Evolutionary conservation across 2,113 vertebrate genomes (phyloP).

Genomic region (Cyrtonyx montezumae): DNA sequence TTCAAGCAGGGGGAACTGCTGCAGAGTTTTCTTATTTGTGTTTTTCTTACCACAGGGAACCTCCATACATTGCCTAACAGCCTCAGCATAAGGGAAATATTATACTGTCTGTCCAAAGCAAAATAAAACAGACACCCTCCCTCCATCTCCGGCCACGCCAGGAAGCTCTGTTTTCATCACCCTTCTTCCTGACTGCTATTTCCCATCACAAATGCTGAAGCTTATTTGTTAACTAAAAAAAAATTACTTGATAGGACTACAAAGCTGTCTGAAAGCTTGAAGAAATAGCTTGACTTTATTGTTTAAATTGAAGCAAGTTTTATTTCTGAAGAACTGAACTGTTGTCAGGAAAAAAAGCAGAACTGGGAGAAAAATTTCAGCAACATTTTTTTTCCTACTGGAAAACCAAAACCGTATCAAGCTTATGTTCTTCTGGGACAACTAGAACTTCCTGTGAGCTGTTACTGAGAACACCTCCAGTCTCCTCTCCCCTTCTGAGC

Average conservation of each 20-base stretch:
- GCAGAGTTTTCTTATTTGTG: not conserved
- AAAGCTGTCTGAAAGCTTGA: not conserved
- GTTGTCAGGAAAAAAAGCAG: not conserved
- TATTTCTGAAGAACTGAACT: not conserved
- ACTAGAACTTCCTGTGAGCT: not conserved
- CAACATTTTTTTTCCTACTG: not conserved
- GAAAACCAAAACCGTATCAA: not conserved
- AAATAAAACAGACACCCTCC: not conserved
- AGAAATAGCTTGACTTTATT: not conserved
- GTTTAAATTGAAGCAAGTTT: not conserved
- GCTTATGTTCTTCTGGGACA: not conserved
- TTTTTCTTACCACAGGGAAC: not conserved
- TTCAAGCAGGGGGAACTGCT: not conserved
- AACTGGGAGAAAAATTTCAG: not conserved
- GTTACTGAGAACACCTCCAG: accelerated
- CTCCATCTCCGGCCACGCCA: not conserved
- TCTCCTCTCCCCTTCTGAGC: accelerated
- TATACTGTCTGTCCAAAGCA: not conserved
- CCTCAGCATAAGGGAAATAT: not conserved
- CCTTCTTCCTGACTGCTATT: not conserved
- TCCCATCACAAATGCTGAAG: not conserved
- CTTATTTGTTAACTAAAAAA: not conserved
- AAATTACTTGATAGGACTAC: not conserved
- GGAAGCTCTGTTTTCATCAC: not conserved
- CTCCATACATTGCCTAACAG: not conserved